Percentiles rank a stretch among this genome's conserved stretches.
Evolutionary conservation across 2,113 vertebrate genomes (phyloP).

Genomic region (Equus przewalskii): DNA sequence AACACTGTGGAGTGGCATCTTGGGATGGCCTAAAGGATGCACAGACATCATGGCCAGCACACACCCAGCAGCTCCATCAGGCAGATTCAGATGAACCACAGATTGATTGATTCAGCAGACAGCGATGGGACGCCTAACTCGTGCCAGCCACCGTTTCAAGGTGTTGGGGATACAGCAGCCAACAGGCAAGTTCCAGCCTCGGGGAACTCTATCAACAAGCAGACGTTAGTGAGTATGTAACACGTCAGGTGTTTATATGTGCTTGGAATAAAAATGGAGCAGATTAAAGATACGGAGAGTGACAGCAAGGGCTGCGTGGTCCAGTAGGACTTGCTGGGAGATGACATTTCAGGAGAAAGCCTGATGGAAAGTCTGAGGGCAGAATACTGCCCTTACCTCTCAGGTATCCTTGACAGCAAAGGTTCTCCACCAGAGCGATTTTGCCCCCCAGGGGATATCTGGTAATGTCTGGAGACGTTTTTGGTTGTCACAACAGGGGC

Average conservation of each 20-base stretch:
- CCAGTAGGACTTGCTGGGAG: neutral
- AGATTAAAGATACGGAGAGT: neutral
- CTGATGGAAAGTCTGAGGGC: neutral
- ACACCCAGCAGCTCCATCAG: fast-evolving
- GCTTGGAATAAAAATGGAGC: neutral
- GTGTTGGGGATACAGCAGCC: neutral
- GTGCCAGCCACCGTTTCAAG: fast-evolving
- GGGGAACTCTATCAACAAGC: neutral
- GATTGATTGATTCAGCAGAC: neutral
- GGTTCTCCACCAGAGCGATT: neutral
- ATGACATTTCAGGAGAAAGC: neutral
- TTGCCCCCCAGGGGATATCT: neutral
- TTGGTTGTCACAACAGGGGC: neutral
- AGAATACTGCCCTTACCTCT: neutral
- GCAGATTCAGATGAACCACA: neutral
- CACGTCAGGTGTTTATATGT: fast-evolving
- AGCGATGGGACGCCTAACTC: fast-evolving
- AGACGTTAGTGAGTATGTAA: neutral
- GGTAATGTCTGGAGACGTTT: neutral
- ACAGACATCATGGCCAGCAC: fast-evolving
- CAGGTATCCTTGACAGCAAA: no score
- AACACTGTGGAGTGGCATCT: fast-evolving
- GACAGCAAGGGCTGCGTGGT: fast-evolving
- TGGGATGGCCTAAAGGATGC: neutral
- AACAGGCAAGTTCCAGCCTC: neutral